phyloP scores from a whole-genome alignment of 2,888 invertebrate species.

The Thyatira batis region DNA sequence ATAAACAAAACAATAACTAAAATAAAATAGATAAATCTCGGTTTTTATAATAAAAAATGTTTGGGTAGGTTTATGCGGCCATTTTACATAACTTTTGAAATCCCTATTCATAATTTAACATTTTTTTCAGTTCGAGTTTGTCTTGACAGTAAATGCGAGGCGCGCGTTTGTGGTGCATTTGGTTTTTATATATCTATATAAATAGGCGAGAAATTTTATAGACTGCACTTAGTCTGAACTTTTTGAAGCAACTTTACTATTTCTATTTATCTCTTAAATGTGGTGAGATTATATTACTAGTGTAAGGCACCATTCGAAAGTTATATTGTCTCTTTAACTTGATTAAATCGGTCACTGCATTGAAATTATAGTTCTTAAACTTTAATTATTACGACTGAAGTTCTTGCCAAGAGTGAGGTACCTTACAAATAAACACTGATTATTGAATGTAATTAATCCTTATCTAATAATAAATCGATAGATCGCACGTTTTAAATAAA shows the following conservation, averaged over 20 bases:
- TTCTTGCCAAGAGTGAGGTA: not conserved
- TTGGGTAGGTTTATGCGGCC: not conserved
- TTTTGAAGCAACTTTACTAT: slow-evolving; percentile 51
- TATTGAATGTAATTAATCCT: not conserved
- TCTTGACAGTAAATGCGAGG: not conserved
- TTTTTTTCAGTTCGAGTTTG: not conserved
- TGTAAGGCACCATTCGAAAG: not conserved
- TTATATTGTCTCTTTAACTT: not conserved
- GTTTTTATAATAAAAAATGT: no score
- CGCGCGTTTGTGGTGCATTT: not conserved
- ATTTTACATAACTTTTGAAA: no score
- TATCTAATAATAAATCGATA: not conserved
- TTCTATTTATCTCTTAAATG: slow-evolving; percentile 22
- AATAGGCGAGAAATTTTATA: slow-evolving; percentile 15
- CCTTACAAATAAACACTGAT: not conserved
- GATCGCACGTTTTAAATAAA: not conserved
- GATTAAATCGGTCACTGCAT: not conserved
- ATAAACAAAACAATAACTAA: not conserved
- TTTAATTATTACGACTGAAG: not conserved
- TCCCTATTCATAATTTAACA: no score
- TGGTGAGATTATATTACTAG: not conserved
- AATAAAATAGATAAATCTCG: no score
- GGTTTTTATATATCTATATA: not conserved
- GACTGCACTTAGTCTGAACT: slow-evolving; percentile 50
- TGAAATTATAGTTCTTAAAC: not conserved